Evolutionary conservation across 2,888 invertebrate species (phyloP), one percentile per base, ranked within the genome.

Genomic region (Tribolium freemani): DNA sequence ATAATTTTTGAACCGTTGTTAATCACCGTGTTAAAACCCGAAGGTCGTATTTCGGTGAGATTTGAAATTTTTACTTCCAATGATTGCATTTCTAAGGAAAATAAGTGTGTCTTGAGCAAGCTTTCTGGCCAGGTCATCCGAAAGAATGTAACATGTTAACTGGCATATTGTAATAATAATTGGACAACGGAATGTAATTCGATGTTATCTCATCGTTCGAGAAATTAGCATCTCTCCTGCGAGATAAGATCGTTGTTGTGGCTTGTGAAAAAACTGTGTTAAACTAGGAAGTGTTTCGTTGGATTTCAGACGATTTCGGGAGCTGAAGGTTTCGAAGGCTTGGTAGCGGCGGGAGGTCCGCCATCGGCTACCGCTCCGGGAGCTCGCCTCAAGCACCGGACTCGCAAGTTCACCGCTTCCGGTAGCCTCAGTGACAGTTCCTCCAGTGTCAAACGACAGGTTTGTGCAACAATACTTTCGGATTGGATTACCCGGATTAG

Each of bases 261-360:
- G 30, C 31, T 50, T 44, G 44, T 11, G 61, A 38, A 13, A 58
- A 58, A 58, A 21, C 9, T 10, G 45, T 48, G 51, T 6, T 50
- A 50, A 63, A 63, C n/a, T 38, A 16, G n/a, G 31, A 8, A 67
- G 11, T 54, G 58, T 51, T 68, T 38, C 58, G 44, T 76, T 77
- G 78, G 76, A 73, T 83, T 83, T 69, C 80, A 85, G 85, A 79
- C 79, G 76, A 78, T 80, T 77, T 77, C 81, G 77, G 83, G 79
- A 78, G 86, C 81, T 85, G 87, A 83, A 86, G 87, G 83, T 86
- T 86, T 83, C 86, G 88, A 85, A 86, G 85, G 86, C 87, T 86
- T 84, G 78, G 80, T 79, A 77, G 84, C 82, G 79, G 80, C 79
- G 76, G 87, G 86, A 82, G 77, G 77, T 75, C 79, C 69, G 60